Base-by-base conservation (phyloP, 2,113 vertebrate species). In the Progne subis region DNA sequence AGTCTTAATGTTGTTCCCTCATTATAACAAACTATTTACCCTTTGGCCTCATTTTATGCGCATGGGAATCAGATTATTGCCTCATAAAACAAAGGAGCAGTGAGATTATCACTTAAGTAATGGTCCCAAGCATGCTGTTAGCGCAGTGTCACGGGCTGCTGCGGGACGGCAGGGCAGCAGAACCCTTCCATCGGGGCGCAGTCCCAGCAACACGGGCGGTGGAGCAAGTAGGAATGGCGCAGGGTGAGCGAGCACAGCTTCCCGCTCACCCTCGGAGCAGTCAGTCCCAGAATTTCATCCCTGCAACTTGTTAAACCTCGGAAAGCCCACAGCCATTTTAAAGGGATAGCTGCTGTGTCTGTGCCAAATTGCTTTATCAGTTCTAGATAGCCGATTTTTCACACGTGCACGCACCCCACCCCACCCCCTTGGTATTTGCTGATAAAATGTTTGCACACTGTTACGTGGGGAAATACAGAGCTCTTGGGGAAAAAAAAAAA, bases 11-110 rank as follows among this genome's bases (percentile, higher is more conserved):
- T 90, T 94, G 82, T 94, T 96, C 92, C 71, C 85, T 96, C 94
- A 88, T 96, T 96, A 97, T 86, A 95, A 92, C 86, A 86, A 94
- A 96, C 76, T 97, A 55, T 95, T 95, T 95, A 96, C 93, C 95
- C 96, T 97, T 96, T 96, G 96, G 94, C 92, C 92, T 95, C 88
- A 71, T 93, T 94, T 97, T 88, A 95, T 88, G 76, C 94, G 71
- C 93, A 72, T 49, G 93, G 88, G 95, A 93, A 90, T 95, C 86
- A 96, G 92, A 88, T 96, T 97, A 97, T 92, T 94, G 90, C 96
- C 96, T 95, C 96, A 96, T 96, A 96, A 96, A 97, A 97, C 72
- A 93, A 93, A 96, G 90, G 88, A 94, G 86, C 85, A 65, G 93
- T 64, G 90, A 94, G 87, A 94, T 95, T 93, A 96, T 82, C 76